These are phyloP conservation scores for Meliscaeva auricollis DNA, from an alignment of 2,888 invertebrate genomes.

Conservation along the genomic window DNA sequence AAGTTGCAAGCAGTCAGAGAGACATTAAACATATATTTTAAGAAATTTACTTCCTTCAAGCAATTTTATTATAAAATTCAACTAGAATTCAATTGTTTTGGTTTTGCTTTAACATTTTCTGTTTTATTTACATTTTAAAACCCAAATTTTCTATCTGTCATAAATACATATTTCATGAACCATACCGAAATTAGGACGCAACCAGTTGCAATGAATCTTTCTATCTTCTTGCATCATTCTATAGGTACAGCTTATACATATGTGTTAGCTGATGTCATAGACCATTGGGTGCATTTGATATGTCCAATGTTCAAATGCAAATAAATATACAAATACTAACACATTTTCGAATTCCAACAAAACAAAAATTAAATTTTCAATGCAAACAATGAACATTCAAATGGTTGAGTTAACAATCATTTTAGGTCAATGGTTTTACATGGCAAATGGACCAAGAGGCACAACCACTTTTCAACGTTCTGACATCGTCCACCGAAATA, in stretches of 20 bases:
- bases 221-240: not conserved
- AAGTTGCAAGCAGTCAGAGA: no score
- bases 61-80: no score
- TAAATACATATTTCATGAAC: slow-evolving; percentile 20
- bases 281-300: slow-evolving; percentile 5
- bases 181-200: slow-evolving; percentile 35
- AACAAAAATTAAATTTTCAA: slow-evolving; percentile 64
- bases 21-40: no score
- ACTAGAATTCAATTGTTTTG: no score
- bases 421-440: slow-evolving; percentile 69
- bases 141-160: not conserved
- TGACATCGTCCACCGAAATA: slow-evolving; percentile 1
- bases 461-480: slow-evolving; percentile 55
- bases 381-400: slow-evolving; percentile 71
- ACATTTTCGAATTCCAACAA: slow-evolving; percentile 13
- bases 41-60: no score
- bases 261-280: no score
- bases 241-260: not conserved
- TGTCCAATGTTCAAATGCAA: no score
- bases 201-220: slow-evolving; percentile 40
- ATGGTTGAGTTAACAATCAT: slow-evolving; percentile 70
- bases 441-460: slow-evolving; percentile 62
- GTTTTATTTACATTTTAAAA: not conserved
- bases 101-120: not conserved
- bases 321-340: slow-evolving; percentile 13